These are phyloP conservation scores for Aradophagus sp. DNA, from an alignment of 1,140 invertebrate genomes.

Conservation along the genomic window DNA sequence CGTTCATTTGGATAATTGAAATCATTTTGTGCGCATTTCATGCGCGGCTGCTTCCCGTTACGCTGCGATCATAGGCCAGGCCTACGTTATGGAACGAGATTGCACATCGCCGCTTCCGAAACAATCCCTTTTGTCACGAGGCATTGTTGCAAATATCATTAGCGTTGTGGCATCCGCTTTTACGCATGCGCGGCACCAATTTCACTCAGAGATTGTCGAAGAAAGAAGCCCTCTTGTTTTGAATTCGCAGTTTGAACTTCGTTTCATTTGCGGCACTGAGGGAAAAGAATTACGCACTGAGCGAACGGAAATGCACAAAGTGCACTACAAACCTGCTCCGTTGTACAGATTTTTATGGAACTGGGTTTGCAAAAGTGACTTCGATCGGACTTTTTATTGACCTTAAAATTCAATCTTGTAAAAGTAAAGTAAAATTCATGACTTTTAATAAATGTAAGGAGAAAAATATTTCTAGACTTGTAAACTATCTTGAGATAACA, in stretches of 20 bases:
- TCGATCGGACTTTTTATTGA: too few species aligned
- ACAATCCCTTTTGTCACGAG: conserved; percentile 61
- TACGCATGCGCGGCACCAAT: conserved; percentile 22
- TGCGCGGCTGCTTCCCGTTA: conserved; percentile 61
- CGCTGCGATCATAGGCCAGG: conserved; percentile 61
- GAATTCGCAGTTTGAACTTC: conserved; percentile 4
- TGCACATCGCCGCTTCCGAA: conserved; percentile 59
- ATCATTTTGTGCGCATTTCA: conserved; percentile 69
- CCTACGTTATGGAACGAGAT: conserved; percentile 60
- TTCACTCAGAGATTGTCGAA: conserved; percentile 20
- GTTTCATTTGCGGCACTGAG: background rate
- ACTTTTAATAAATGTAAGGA: too few species aligned
- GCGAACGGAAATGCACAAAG: background rate
- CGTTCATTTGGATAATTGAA: conserved; percentile 70
- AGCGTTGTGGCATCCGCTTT: conserved; percentile 59
- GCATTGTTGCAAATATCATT: conserved; percentile 65
- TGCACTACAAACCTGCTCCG: too few species aligned
- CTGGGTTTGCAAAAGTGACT: too few species aligned
- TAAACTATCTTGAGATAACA: too few species aligned
- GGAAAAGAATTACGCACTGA: too few species aligned
- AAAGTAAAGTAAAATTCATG: too few species aligned
- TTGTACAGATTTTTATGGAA: too few species aligned
- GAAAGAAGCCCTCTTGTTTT: conserved; percentile 24
- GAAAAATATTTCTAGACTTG: too few species aligned
- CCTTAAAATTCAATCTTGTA: too few species aligned